Evolutionary conservation across 2,113 vertebrate genomes (phyloP).

Genomic region (Propithecus coquereli): DNA sequence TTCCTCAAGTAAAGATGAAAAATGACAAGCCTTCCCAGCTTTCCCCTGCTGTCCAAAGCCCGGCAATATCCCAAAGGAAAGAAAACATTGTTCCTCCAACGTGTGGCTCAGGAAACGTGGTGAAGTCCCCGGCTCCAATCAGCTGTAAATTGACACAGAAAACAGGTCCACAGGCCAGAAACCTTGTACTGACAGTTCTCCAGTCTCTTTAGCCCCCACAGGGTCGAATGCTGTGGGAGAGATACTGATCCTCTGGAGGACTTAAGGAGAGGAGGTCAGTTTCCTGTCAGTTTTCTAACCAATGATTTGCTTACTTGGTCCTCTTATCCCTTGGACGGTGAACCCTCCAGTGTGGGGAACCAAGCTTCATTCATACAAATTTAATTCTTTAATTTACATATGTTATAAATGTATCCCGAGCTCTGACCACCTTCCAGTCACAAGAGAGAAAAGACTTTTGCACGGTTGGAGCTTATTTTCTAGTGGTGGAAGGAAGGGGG

Average conservation of each 20-base stretch:
- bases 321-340: not conserved
- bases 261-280: not conserved
- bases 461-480: not conserved
- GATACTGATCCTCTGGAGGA: accelerated
- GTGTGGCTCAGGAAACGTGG: not conserved
- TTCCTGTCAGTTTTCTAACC: not conserved
- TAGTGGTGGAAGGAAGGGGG: no score
- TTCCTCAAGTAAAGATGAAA: not conserved
- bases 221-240: no score
- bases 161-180: not conserved
- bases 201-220: not conserved
- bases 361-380: not conserved
- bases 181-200: not conserved
- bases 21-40: not conserved
- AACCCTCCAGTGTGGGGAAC: not conserved
- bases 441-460: not conserved
- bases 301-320: not conserved
- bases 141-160: not conserved
- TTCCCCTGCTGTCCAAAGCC: not conserved
- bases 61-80: not conserved
- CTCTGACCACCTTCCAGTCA: not conserved
- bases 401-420: not conserved
- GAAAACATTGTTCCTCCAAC: not conserved
- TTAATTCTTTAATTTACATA: not conserved
- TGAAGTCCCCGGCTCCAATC: not conserved